These are phyloP conservation scores for Gastrophryne carolinensis DNA, from an alignment of 2,797 vertebrate species.

Conservation along the genomic window DNA sequence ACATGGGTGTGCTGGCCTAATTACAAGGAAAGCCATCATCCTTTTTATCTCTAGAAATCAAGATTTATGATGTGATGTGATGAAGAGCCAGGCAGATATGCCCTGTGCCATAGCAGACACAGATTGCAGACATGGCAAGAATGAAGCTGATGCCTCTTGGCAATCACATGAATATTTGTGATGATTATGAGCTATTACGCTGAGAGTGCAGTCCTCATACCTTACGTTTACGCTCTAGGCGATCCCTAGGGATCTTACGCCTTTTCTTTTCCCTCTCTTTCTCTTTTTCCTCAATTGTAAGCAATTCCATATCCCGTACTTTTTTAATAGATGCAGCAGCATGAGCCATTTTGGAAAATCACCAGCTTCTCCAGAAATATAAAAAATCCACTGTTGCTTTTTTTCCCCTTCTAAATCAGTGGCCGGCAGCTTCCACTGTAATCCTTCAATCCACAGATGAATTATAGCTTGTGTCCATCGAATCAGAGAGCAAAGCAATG, in stretches of 20 bases:
- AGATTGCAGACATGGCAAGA: not conserved
- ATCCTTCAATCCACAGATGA: conserved; percentile 61
- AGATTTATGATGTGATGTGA: not conserved
- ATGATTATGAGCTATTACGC: conserved; percentile 5
- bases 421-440: conserved; percentile 56
- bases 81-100: not conserved
- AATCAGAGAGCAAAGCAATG: conserved; percentile 20
- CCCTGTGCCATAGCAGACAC: not conserved
- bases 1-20: not conserved
- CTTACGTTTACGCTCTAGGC: conserved; percentile 93
- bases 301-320: conserved; percentile 83
- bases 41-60: not conserved
- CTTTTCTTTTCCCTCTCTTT: conserved; percentile 84
- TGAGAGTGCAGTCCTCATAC: conserved; percentile 68
- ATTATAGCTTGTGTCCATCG: conserved; percentile 62
- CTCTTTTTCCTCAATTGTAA: conserved; percentile 86
- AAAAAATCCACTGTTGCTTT: conserved; percentile 60
- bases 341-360: conserved; percentile 83
- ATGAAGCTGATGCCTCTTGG: not conserved
- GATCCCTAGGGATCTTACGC: conserved; percentile 81
- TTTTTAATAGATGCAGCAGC: conserved; percentile 96
- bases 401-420: conserved; percentile 60
- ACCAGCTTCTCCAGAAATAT: conserved; percentile 53
- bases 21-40: not conserved
- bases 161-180: not conserved